These are phyloP conservation scores for Myiozetetes cayanensis DNA, from an alignment of 2,113 vertebrate genomes.

Conservation along the genomic window DNA sequence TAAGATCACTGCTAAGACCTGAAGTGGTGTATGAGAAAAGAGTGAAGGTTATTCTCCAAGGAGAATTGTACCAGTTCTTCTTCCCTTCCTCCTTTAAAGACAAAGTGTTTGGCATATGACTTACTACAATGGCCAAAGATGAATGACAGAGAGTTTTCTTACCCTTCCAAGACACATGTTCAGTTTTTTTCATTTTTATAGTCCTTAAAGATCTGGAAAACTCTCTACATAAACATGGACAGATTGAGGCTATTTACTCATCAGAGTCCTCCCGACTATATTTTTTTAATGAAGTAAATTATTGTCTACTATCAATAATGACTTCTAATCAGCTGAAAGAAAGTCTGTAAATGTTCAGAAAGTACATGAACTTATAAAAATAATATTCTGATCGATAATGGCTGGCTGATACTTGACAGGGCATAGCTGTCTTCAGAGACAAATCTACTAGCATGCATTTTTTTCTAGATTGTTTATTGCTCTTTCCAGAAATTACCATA, in stretches of 20 bases:
- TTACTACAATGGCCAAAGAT: background rate
- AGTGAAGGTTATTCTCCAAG: background rate
- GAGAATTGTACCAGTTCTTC: background rate
- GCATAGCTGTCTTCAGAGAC: background rate
- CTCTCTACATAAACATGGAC: background rate
- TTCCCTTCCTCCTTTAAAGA: background rate
- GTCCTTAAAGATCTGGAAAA: background rate
- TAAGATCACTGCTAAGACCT: background rate
- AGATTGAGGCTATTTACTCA: background rate
- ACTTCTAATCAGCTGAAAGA: background rate
- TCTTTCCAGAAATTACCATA: background rate
- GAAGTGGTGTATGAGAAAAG: background rate
- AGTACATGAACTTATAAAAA: background rate
- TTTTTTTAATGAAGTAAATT: background rate
- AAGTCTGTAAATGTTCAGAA: background rate
- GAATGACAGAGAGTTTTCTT: background rate
- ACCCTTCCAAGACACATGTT: background rate
- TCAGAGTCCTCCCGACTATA: background rate
- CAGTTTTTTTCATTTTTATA: background rate
- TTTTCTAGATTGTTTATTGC: background rate
- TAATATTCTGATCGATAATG: background rate
- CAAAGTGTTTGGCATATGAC: background rate
- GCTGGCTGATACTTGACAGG: background rate
- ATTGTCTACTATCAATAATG: background rate
- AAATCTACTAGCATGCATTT: background rate